Percentiles rank a stretch among this genome's conserved stretches.
Conservation (phyloP, 1,140 invertebrate genomes). For the Bombus impatiens region DNA sequence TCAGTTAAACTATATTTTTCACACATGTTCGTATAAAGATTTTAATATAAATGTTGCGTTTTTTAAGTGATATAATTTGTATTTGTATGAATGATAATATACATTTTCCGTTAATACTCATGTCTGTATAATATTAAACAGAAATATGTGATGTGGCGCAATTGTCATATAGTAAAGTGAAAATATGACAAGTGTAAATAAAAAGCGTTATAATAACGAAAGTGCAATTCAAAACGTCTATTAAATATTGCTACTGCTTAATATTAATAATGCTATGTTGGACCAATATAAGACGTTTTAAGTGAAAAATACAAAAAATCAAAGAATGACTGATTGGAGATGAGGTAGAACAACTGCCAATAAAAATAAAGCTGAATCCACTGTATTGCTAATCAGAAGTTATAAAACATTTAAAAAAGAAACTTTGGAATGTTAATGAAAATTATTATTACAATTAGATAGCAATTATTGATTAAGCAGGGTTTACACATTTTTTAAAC, state of each 20-base stretch:
- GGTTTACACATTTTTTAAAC: constrained; percentile 64
- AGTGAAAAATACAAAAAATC: constrained; percentile 47
- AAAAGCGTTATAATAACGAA: constrained; percentile 70
- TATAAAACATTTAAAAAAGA: constrained; percentile 22
- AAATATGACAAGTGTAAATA: constrained; percentile 62
- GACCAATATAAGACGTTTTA: constrained; percentile 70
- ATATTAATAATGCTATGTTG: constrained; percentile 69
- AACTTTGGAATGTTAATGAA: constrained; percentile 30
- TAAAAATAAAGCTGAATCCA: constrained; percentile 47
- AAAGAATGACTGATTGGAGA: constrained; percentile 70
- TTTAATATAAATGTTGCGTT: constrained; percentile 49
- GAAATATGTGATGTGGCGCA: constrained; percentile 44
- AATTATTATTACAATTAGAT: constrained; percentile 54
- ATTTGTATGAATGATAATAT: constrained; percentile 36
- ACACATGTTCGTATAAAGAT: constrained; percentile 14
- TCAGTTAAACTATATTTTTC: constrained; percentile 38
- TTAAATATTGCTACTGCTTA: constrained; percentile 58
- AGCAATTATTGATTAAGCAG: constrained; percentile 56
- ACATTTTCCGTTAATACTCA: constrained; percentile 60
- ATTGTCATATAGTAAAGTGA: constrained; percentile 44
- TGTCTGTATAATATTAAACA: constrained; percentile 58
- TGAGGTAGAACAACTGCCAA: constrained; percentile 69
- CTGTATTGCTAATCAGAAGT: constrained; percentile 46
- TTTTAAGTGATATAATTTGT: constrained; percentile 40
- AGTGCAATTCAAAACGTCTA: constrained; percentile 70